phyloP scores from a whole-genome alignment of 2,888 invertebrate genomes.

The Cynaeus angustus region DNA sequence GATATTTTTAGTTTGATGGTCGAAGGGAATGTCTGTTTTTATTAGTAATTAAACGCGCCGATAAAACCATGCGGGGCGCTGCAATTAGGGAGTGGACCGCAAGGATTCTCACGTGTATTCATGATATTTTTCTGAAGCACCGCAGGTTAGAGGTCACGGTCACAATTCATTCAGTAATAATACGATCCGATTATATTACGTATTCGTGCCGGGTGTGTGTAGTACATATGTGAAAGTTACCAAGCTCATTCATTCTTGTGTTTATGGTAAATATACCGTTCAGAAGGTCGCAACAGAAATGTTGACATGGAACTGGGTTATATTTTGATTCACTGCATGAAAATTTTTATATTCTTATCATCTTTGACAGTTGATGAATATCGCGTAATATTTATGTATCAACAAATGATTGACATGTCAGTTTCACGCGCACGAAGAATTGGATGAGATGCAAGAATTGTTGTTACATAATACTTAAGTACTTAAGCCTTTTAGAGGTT shows the following conservation, averaged over 20 bases:
- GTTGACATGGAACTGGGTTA: background rate
- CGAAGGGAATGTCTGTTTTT: constrained; percentile 29
- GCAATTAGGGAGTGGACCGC: constrained; percentile 28
- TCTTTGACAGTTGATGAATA: background rate
- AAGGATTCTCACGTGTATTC: constrained; percentile 24
- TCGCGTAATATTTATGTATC: background rate
- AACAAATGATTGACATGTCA: background rate
- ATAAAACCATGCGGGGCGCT: constrained; percentile 18
- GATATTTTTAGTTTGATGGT: constrained; percentile 39
- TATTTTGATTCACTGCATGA: too few species aligned
- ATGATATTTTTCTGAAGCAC: constrained; percentile 6
- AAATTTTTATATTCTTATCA: too few species aligned
- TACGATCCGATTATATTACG: constrained; percentile 32
- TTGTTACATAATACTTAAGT: constrained; percentile 11
- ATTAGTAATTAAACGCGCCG: constrained; percentile 30
- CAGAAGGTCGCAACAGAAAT: constrained; percentile 10
- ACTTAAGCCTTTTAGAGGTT: constrained; percentile 6
- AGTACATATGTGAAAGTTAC: constrained; percentile 41
- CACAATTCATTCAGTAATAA: constrained; percentile 40
- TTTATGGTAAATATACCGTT: constrained; percentile 36
- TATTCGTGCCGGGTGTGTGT: constrained; percentile 36
- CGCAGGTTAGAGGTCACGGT: constrained; percentile 39
- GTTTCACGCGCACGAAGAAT: constrained; percentile 1
- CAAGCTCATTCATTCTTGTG: constrained; percentile 38
- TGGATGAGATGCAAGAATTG: background rate